A percentile compares a stretch with the other conserved stretches of the same genome.
Evolutionary conservation across 2,888 invertebrate species (phyloP).

Genomic region (Neuroscelio doddi): DNA sequence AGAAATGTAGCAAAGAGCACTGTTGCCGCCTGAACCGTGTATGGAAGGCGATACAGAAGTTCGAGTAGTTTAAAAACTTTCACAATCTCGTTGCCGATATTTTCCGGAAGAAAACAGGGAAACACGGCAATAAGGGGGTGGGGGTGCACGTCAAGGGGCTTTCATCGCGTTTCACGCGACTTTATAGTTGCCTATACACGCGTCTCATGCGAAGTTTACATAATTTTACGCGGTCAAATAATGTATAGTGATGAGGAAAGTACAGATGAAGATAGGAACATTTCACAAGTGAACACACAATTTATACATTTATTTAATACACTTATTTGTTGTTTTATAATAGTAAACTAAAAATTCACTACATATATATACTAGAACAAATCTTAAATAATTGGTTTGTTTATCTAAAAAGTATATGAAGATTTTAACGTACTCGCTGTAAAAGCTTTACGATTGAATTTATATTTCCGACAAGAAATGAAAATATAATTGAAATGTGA

Average conservation of each 20-base stretch:
- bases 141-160: conserved; percentile 20
- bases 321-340: background rate
- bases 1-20: conserved; percentile 6
- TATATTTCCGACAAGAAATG: no score
- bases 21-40: conserved; percentile 11
- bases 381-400: no score
- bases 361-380: no score
- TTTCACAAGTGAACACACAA: background rate
- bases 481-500: no score
- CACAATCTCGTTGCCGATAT: conserved; percentile 42
- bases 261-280: background rate
- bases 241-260: conserved; percentile 20
- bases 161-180: conserved; percentile 23
- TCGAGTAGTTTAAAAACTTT: conserved; percentile 47
- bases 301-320: background rate
- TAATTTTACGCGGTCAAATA: conserved; percentile 39
- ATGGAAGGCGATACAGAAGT: conserved; percentile 43
- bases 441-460: no score
- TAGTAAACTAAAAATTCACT: no score
- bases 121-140: conserved; percentile 31
- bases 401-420: no score
- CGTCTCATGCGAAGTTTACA: conserved; percentile 35
- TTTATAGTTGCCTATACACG: conserved; percentile 37
- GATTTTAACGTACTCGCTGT: no score
- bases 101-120: conserved; percentile 42